These are phyloP conservation scores for Caenorhabditis auriculariae DNA, from an alignment of 2,888 invertebrate species.

Conservation along the genomic window DNA sequence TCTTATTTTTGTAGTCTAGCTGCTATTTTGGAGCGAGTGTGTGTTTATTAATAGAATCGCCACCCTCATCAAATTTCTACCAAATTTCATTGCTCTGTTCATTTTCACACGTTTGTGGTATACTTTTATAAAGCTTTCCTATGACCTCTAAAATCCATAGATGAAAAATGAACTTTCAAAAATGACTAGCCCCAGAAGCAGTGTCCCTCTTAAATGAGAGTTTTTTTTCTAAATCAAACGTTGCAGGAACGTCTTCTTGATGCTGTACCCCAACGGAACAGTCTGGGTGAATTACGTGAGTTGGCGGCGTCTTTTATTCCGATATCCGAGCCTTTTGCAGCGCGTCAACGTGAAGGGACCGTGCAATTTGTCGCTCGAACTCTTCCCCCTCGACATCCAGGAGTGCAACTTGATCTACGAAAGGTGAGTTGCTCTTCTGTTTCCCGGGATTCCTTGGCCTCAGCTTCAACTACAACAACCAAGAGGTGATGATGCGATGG, in stretches of 20 bases:
- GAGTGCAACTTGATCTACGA: constrained; percentile 59
- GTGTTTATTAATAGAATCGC: too few species aligned
- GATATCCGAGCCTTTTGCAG: constrained; percentile 27
- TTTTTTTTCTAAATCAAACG: neutral
- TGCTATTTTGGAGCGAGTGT: too few species aligned
- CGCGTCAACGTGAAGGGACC: constrained; percentile 62
- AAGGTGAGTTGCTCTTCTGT: constrained; percentile 36
- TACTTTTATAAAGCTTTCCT: too few species aligned
- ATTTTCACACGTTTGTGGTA: too few species aligned
- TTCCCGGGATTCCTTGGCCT: constrained; percentile 5
- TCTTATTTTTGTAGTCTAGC: too few species aligned
- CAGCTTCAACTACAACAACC: constrained; percentile 63
- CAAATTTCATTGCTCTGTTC: neutral
- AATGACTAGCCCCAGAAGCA: too few species aligned
- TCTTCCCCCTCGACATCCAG: constrained; percentile 62
- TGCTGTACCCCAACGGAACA: constrained; percentile 59
- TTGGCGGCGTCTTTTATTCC: neutral
- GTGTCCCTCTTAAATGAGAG: neutral
- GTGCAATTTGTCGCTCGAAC: constrained; percentile 52
- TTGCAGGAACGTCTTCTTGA: constrained; percentile 57
- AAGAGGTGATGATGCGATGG: constrained; percentile 62
- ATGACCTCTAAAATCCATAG: neutral
- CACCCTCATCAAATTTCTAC: neutral
- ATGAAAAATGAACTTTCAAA: constrained; percentile 7
- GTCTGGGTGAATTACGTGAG: constrained; percentile 63